These are phyloP conservation scores for Geotrypetes seraphini DNA, from an alignment of 2,797 vertebrate genomes.

Conservation along the genomic window DNA sequence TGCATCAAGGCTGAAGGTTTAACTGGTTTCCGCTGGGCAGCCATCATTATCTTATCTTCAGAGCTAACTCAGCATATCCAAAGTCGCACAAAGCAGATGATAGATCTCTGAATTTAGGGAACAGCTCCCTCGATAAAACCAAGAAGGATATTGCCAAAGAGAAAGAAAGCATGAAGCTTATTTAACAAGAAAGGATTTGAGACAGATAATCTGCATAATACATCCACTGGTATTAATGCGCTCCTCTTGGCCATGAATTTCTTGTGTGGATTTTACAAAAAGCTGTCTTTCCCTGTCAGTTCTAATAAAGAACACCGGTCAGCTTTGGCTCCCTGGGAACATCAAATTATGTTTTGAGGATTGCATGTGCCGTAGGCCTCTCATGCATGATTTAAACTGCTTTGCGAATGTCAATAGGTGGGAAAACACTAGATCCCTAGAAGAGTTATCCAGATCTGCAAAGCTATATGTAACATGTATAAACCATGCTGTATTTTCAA, in stretches of 20 bases:
- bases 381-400: constrained; percentile 83
- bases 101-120: constrained; percentile 48
- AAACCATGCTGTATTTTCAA: constrained; percentile 50
- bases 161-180: constrained; percentile 36
- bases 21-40: constrained; percentile 34
- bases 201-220: constrained; percentile 56
- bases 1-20: constrained; percentile 32
- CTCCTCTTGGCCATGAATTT: constrained; percentile 46
- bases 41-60: constrained; percentile 34
- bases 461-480: constrained; percentile 51
- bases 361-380: constrained; percentile 66
- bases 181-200: constrained; percentile 51
- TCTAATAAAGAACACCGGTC: constrained; percentile 75
- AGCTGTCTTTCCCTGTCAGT: constrained; percentile 69
- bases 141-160: constrained; percentile 38
- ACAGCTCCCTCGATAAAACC: constrained; percentile 35
- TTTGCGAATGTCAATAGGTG: constrained; percentile 82
- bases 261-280: constrained; percentile 43
- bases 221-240: constrained; percentile 51
- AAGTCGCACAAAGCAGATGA: constrained; percentile 35
- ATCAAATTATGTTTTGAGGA: constrained; percentile 60
- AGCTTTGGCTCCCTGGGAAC: constrained; percentile 60
- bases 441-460: constrained; percentile 67
- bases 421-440: constrained; percentile 62
- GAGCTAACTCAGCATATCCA: constrained; percentile 29